Evolutionary conservation across 2,797 vertebrate species (phyloP).

Genomic region (Sebastes baramenuke): DNA sequence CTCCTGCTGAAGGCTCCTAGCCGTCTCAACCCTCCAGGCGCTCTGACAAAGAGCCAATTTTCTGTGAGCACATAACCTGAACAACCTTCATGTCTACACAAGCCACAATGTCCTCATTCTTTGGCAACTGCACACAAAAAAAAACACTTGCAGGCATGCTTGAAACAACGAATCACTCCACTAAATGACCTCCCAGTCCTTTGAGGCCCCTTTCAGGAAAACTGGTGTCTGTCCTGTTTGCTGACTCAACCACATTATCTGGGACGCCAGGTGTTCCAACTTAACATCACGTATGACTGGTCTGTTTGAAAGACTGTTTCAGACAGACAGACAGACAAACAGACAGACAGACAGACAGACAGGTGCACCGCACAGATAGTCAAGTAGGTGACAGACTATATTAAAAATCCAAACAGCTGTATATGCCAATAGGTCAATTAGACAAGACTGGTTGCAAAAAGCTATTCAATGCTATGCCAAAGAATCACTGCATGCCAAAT

Average conservation of each 20-base stretch:
- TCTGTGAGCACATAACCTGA: neutral
- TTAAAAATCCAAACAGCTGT: slow-evolving; percentile 15
- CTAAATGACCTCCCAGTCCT: neutral
- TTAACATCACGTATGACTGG: neutral
- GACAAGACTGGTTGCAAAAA: neutral
- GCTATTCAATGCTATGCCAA: neutral
- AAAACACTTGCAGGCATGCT: neutral
- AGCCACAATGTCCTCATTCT: neutral
- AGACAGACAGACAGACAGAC: slow-evolving; percentile 20
- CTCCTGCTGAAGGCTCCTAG: neutral
- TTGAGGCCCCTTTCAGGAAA: neutral
- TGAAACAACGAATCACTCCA: neutral
- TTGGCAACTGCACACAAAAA: neutral
- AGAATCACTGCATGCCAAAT: neutral
- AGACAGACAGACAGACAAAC: slow-evolving; percentile 19
- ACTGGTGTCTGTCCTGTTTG: neutral
- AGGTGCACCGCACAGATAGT: slow-evolving; percentile 1
- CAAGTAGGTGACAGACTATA: neutral
- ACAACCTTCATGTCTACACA: slow-evolving; percentile 36
- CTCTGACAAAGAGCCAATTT: neutral
- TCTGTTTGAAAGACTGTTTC: neutral
- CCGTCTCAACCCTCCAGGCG: neutral
- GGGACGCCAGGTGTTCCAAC: slow-evolving; percentile 41
- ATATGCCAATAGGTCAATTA: neutral
- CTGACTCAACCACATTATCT: slow-evolving; percentile 40